Base-by-base conservation (phyloP, 2,888 invertebrate species). In the Tachina grossa region DNA sequence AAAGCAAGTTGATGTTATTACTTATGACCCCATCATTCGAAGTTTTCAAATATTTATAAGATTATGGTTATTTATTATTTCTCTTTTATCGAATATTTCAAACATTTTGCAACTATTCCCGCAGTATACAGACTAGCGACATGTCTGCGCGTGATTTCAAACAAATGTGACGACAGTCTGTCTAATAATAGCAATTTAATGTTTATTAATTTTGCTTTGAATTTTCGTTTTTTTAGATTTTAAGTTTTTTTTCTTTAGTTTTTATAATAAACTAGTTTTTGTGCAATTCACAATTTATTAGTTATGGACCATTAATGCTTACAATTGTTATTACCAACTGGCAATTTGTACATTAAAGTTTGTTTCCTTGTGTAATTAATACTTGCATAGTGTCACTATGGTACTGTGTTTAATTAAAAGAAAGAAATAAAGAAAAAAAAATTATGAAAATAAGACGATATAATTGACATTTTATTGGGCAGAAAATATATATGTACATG, bases 241-340 rank as follows among this genome's bases (percentile, higher is more conserved):
- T 14, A 10, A 51, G 41, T 63, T 22, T 63, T 75, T 61, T 31
- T 6, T 6, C n/a, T 16, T 19, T 39, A 16, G 19, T 51, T 75
- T 51, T 53, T 5, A 31, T 6, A 6, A 6, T 41, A 59, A 76
- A 79, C 53, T 45, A 71, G 55, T 16, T 71, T 16, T 72, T 10
- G 19, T 14, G 16, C 41, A 53, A 80, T 74, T 81, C 63, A 63
- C 75, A 63, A 69, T 45, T 75, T 63, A 76, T 82, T 69, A 82
- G 45, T 76, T 69, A 69, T 63, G 47, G 69, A 53, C 75, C 55
- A 80, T 72, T 80, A 72, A 14, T 77, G 31, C 31, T 43, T 53
- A 78, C 59, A 57, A 72, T 66, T 66, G 72, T 22, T 43, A 51
- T 14, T 59, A n/a, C n/a, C 49, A 69, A 69, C 22, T 72, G 16